Percentiles rank a stretch among this genome's conserved stretches.
phyloP scores from a whole-genome alignment of 2,888 invertebrate species.

The Hesperia comma region DNA sequence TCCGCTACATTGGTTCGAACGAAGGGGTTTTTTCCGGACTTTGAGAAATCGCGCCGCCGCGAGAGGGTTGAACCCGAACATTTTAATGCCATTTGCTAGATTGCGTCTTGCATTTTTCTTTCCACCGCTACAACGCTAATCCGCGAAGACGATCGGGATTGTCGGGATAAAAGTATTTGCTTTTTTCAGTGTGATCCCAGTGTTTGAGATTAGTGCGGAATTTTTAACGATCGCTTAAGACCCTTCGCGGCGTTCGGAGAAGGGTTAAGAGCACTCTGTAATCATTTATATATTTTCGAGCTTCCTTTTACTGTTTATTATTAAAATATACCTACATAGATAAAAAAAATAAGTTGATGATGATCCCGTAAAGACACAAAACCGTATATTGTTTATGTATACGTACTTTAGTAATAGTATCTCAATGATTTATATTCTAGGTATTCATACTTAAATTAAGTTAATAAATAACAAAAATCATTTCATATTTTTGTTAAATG shows the following conservation, averaged over 20 bases:
- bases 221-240: constrained; percentile 72
- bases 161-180: constrained; percentile 79
- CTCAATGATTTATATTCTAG: no score
- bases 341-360: background rate
- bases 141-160: constrained; percentile 79
- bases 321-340: background rate
- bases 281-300: constrained; percentile 66
- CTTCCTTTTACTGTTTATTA: background rate
- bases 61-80: constrained; percentile 81
- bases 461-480: no score
- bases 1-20: constrained; percentile 78
- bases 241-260: constrained; percentile 71
- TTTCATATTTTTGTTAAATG: no score
- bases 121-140: constrained; percentile 74
- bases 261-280: constrained; percentile 78
- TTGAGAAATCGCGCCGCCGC: constrained; percentile 81
- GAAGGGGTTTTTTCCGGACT: constrained; percentile 79
- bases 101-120: constrained; percentile 82
- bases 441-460: no score
- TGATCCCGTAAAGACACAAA: no score
- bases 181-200: constrained; percentile 79
- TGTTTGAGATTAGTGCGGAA: constrained; percentile 72
- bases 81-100: constrained; percentile 85
- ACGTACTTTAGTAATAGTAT: no score
- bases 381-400: no score